Conservation (phyloP, 1,140 invertebrate species). For the Drosophila repletoides region DNA sequence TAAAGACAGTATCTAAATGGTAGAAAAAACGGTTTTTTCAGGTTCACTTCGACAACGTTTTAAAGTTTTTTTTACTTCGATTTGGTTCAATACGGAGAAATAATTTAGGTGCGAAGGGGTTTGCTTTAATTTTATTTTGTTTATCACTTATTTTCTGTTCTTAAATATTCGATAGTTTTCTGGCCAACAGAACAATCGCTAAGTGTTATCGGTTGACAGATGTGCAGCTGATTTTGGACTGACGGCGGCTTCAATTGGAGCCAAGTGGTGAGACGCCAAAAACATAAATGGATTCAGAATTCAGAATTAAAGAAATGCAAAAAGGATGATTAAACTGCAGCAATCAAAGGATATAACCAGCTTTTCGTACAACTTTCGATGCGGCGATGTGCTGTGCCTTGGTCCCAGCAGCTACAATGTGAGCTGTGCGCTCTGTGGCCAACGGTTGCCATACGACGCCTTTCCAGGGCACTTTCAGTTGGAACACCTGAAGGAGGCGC, state of each 20-base stretch:
- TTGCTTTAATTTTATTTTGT: not conserved
- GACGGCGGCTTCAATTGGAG: constrained; percentile 13
- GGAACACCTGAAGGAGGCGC: constrained; percentile 34
- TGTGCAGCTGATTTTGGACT: constrained; percentile 11
- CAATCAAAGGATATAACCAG: not conserved
- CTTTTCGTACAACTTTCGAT: constrained; percentile 49
- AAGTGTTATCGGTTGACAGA: constrained; percentile 17
- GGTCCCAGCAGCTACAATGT: constrained; percentile 56
- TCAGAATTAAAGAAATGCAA: not conserved
- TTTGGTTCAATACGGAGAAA: too few species aligned
- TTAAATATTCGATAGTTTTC: not conserved
- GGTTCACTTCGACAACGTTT: too few species aligned
- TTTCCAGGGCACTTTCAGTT: constrained; percentile 62
- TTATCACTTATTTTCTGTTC: not conserved
- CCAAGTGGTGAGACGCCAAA: constrained; percentile 29
- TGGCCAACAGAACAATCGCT: not conserved
- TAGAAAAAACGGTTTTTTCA: too few species aligned
- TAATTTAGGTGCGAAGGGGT: too few species aligned
- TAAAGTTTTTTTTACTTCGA: too few species aligned
- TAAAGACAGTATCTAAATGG: too few species aligned
- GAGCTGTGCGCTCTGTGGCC: constrained; percentile 56
- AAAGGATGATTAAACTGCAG: constrained; percentile 56
- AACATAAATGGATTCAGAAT: constrained; percentile 14
- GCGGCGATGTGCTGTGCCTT: constrained; percentile 54
- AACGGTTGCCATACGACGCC: constrained; percentile 38